phyloP scores from a whole-genome alignment of 2,113 vertebrate genomes.

The Labeo rohita region DNA sequence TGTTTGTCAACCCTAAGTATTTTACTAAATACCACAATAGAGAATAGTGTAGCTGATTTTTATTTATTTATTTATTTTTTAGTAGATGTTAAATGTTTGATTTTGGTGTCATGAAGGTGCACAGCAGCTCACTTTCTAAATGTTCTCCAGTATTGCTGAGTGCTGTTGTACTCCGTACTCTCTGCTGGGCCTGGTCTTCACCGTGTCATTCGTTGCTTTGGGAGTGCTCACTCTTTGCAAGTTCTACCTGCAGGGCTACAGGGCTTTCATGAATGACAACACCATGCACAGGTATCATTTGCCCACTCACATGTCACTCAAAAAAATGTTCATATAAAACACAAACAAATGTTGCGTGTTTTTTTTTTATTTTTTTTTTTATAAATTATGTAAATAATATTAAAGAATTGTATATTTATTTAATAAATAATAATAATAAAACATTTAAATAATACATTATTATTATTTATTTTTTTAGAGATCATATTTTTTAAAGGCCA shows the following conservation, averaged over 20 bases:
- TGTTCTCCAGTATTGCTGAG: slow-evolving; percentile 87
- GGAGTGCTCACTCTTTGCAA: slow-evolving; percentile 98
- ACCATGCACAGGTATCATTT: slow-evolving; percentile 90
- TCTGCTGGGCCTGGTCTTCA: slow-evolving; percentile 94
- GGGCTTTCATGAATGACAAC: slow-evolving; percentile 98
- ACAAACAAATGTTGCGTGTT: not conserved
- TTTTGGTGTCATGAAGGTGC: not conserved
- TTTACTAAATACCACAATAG: not conserved
- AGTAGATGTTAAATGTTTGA: not conserved
- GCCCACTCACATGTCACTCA: not conserved
- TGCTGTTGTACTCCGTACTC: slow-evolving; percentile 98
- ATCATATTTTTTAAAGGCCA: not conserved
- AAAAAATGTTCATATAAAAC: not conserved
- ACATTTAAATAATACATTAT: not conserved
- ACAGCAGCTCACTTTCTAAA: not conserved
- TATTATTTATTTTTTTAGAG: not conserved
- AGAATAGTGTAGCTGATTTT: not conserved
- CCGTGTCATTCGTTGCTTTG: slow-evolving; percentile 94
- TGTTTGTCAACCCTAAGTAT: not conserved
- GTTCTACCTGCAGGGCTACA: slow-evolving; percentile 98
- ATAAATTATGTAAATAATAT: not conserved
- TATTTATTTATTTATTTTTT: not conserved
- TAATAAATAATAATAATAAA: not conserved
- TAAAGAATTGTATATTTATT: no score
- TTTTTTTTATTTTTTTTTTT: not conserved